phyloP scores from a whole-genome alignment of 2,113 vertebrate genomes.

The Megaceryle torquata region DNA sequence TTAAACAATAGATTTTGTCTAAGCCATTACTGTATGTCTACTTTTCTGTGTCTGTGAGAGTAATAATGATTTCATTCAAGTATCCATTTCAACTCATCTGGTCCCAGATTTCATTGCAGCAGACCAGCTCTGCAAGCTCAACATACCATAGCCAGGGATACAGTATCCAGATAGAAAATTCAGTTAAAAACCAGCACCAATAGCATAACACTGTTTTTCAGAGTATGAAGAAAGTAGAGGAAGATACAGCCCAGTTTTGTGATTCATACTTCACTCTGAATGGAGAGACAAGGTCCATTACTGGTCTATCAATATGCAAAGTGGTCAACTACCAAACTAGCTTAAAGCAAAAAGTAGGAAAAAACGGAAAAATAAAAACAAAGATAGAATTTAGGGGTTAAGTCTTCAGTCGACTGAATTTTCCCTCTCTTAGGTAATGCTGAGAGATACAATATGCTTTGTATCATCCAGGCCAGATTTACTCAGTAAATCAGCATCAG shows the following conservation, averaged over 20 bases:
- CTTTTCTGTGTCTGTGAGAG: neutral
- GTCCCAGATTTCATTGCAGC: neutral
- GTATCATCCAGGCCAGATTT: neutral
- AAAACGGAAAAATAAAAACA: neutral
- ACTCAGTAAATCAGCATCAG: neutral
- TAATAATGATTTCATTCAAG: constrained; percentile 39
- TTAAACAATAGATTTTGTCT: constrained; percentile 43
- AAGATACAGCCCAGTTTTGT: neutral
- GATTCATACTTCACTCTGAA: neutral
- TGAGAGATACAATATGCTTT: neutral
- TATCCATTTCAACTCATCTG: constrained; percentile 39
- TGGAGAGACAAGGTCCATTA: neutral
- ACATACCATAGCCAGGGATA: neutral
- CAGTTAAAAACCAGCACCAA: neutral
- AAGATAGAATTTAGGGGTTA: neutral
- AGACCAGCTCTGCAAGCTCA: neutral
- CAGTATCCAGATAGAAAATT: neutral
- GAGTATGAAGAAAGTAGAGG: neutral
- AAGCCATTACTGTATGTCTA: constrained; percentile 18
- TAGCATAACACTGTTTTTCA: neutral
- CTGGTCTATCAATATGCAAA: neutral
- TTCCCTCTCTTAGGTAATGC: neutral
- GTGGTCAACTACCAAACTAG: neutral
- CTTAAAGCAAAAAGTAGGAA: neutral
- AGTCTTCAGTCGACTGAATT: neutral